Evolutionary conservation across 2,797 vertebrate species (phyloP), one percentile per base, ranked within the genome.

Genomic region (Mallotus villosus): DNA sequence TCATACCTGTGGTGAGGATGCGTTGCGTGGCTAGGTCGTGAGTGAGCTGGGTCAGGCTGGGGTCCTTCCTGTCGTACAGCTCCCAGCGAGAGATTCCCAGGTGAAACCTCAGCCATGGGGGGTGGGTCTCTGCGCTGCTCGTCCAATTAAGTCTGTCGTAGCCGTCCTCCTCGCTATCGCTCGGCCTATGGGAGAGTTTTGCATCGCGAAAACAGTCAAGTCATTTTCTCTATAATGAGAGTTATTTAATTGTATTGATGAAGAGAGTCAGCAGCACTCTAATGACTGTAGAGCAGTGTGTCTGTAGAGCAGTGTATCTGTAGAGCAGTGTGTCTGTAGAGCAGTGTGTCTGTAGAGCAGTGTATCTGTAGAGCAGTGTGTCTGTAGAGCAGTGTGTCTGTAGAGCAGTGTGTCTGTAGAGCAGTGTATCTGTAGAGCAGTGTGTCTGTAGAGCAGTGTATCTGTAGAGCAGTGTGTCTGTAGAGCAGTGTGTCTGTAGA

Each of bases 101-200:
- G 34, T 95, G 94, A 85, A 95, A 94, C 19, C 87, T 90, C 11
- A 95, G 90, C 94, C 94, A 94, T n/a, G 89, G 63, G 0, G 95
- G 93, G 68, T 93, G 92, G 62, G 94, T 91, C 65, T 90, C 82
- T 7, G 51, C 19, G 0, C 89, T 77, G 19, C 59, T 66, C 9
- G 90, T 93, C 91, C 90, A 93, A 4, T 63, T 34, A 34, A 81
- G 63, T 69, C 83, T 82, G 73, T 93, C 90, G 1, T 85, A 93
- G 77, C 85, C 86, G 16, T 85, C 83, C 53, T 91, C 75, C 9
- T 81, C 68, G 61, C 91, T 92, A 73, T 74, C 66, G 37, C 92
- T 93, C 71, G 82, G 55, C 93, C 93, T 94, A 74, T 14, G 67
- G 49, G 49, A 41, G 37, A 41, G 37, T 41, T 41, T 8, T 6